Conservation (phyloP, 2,113 vertebrate species). For the Otolemur garnettii region DNA sequence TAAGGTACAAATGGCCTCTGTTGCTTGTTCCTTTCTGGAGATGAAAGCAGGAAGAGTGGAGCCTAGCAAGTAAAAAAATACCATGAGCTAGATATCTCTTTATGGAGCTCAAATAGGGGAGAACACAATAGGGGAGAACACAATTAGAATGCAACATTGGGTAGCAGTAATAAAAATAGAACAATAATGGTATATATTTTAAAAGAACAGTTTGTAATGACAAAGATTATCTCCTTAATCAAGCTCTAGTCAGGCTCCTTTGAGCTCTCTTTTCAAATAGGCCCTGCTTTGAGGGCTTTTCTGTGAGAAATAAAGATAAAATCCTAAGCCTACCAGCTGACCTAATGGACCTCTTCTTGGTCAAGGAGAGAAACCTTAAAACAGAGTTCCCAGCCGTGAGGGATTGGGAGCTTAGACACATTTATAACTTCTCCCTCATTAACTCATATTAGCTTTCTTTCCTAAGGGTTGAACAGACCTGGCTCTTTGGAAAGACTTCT, state of each 20-base stretch:
- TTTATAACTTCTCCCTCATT: no score
- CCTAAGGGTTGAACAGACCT: no score
- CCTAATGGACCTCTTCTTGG: no score
- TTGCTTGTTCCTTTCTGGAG: neutral
- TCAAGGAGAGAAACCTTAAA: no score
- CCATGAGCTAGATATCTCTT: neutral
- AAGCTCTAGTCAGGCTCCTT: neutral
- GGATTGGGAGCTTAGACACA: no score
- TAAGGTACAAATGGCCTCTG: neutral
- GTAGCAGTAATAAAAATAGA: neutral
- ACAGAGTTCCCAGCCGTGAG: no score
- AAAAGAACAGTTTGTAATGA: neutral
- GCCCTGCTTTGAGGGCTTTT: no score
- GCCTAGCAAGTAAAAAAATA: neutral
- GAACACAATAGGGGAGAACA: neutral
- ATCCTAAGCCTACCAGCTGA: no score
- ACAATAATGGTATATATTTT: neutral
- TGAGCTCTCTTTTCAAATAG: neutral
- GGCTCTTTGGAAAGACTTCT: no score
- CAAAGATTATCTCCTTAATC: neutral
- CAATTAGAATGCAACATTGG: neutral
- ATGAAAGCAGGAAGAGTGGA: neutral
- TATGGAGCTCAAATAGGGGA: neutral
- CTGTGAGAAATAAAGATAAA: no score
- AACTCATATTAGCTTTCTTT: no score